Evolutionary conservation across 2,797 vertebrate species (phyloP).

Genomic region (Naso thynnoides): DNA sequence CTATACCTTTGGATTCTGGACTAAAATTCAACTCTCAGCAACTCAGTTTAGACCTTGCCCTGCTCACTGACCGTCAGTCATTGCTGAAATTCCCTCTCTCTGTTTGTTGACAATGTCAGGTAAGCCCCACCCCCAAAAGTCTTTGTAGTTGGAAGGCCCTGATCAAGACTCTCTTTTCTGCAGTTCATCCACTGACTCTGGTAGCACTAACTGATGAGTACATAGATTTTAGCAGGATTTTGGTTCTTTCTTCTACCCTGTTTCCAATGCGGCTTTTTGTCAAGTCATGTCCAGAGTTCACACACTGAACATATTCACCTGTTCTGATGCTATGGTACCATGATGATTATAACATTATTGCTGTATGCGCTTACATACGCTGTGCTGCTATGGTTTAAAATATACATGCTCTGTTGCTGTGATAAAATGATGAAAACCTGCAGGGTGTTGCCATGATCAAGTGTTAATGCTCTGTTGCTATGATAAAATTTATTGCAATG

Average conservation of each 20-base stretch:
- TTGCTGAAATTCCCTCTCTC: constrained; percentile 18
- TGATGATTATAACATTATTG: constrained; percentile 43
- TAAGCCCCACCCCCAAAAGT: constrained; percentile 40
- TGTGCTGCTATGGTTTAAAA: constrained; percentile 57
- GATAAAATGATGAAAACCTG: constrained; percentile 40
- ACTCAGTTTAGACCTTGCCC: constrained; percentile 6
- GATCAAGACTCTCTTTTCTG: constrained; percentile 47
- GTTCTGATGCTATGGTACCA: constrained; percentile 58
- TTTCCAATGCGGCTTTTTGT: constrained; percentile 59
- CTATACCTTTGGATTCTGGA: constrained; percentile 10
- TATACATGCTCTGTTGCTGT: constrained; percentile 51
- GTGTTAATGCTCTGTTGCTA: constrained; percentile 48
- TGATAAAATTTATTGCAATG: constrained; percentile 39
- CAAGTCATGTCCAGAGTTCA: constrained; percentile 57
- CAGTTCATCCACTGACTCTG: constrained; percentile 54
- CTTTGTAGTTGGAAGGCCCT: constrained; percentile 35
- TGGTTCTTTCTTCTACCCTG: constrained; percentile 35
- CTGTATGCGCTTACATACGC: constrained; percentile 53
- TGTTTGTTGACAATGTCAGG: constrained; percentile 54
- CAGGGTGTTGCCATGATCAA: constrained; percentile 45
- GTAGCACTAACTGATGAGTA: constrained; percentile 44
- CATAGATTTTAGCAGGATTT: constrained; percentile 26
- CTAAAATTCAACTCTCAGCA: constrained; percentile 11
- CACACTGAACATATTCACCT: constrained; percentile 39
- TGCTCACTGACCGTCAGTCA: constrained; percentile 25